Evolutionary conservation across 2,113 vertebrate genomes (phyloP).

Genomic region (Amblyopsis rosae): DNA sequence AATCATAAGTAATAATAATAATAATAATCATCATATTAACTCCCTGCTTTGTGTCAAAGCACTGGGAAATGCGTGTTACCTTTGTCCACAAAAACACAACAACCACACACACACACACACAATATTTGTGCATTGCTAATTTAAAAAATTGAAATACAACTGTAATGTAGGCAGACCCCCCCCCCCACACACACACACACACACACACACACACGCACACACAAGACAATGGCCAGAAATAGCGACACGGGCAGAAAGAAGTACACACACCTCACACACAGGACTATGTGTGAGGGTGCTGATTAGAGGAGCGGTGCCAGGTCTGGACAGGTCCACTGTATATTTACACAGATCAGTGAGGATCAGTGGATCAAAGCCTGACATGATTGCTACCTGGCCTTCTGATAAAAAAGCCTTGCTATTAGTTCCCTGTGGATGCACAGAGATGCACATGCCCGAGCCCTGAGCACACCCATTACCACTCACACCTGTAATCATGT

Average conservation of each 20-base stretch:
- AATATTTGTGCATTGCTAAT: constrained; percentile 32
- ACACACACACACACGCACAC: constrained; percentile 8
- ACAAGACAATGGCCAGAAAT: not conserved
- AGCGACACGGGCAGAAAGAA: not conserved
- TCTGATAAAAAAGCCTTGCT: constrained; percentile 72
- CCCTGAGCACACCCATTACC: not conserved
- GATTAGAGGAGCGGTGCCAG: constrained; percentile 55
- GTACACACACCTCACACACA: constrained; percentile 8
- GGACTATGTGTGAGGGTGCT: constrained; percentile 43
- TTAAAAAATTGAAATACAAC: constrained; percentile 11
- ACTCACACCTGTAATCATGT: constrained; percentile 13
- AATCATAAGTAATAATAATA: constrained; percentile 39
- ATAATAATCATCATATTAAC: constrained; percentile 31
- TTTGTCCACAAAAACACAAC: constrained; percentile 36
- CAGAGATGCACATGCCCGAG: not conserved
- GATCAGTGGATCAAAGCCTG: constrained; percentile 78
- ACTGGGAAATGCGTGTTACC: constrained; percentile 42
- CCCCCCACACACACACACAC: not conserved
- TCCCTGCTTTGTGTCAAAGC: constrained; percentile 36
- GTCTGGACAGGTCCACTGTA: constrained; percentile 70
- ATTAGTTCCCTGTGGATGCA: constrained; percentile 72
- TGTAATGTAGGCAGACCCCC: constrained; percentile 8
- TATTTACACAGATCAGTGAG: constrained; percentile 72
- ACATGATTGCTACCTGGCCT: constrained; percentile 74
- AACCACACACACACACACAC: constrained; percentile 39